Conservation (phyloP, 2,113 vertebrate genomes). For the Dipodomys ordii region DNA sequence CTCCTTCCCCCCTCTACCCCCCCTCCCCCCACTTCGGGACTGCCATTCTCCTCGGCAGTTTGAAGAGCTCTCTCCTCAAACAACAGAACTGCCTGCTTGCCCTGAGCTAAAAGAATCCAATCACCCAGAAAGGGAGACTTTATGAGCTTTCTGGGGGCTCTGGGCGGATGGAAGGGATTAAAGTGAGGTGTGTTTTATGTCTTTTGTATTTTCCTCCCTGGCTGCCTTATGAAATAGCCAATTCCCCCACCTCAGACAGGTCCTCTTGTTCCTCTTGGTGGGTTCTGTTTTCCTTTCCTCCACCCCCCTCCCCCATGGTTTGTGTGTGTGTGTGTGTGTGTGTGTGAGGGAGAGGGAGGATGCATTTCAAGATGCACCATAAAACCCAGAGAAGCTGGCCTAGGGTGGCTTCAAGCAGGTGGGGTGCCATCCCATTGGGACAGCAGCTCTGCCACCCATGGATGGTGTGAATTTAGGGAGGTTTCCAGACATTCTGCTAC, state of each 20-base stretch:
- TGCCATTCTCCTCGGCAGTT: background rate
- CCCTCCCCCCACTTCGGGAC: background rate
- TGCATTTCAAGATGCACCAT: slow-evolving; percentile 59
- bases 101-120: slow-evolving; percentile 81
- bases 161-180: slow-evolving; percentile 83
- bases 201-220: slow-evolving; percentile 72
- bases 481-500: slow-evolving; percentile 16
- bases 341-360: slow-evolving; percentile 32
- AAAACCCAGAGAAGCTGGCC: slow-evolving; percentile 65
- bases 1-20: too few relatives aligned
- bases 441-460: background rate
- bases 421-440: background rate
- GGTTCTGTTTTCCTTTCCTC: slow-evolving; percentile 67
- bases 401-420: slow-evolving; percentile 27
- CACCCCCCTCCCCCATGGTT: background rate
- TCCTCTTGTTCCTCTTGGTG: slow-evolving; percentile 58
- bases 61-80: background rate
- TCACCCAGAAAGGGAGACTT: slow-evolving; percentile 83
- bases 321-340: background rate
- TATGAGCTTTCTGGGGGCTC: slow-evolving; percentile 80
- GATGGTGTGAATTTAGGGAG: background rate
- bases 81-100: slow-evolving; percentile 40
- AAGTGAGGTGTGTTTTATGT: slow-evolving; percentile 81
- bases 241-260: slow-evolving; percentile 54
- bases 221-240: slow-evolving; percentile 62